These are phyloP conservation scores for Lochmaea crataegi DNA, from an alignment of 2,888 invertebrate species.

Conservation along the genomic window DNA sequence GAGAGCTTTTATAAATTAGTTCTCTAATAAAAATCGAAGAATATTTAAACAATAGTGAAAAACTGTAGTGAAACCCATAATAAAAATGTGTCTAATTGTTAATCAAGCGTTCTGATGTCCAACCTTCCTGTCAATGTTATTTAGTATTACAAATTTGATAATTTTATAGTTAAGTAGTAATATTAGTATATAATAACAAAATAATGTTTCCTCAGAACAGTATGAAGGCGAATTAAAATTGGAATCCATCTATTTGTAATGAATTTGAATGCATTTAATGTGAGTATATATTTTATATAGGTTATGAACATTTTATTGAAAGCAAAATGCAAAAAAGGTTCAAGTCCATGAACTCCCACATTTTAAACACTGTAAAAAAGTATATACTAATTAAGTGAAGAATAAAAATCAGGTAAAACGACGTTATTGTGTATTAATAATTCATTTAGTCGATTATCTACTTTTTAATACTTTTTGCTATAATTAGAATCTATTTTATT, in stretches of 20 bases:
- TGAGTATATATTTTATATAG: slow-evolving; percentile 58
- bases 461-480: too few relatives aligned
- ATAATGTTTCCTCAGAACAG: slow-evolving; percentile 42
- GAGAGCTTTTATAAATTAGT: slow-evolving; percentile 45
- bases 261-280: slow-evolving; percentile 61
- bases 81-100: slow-evolving; percentile 47
- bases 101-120: slow-evolving; percentile 53
- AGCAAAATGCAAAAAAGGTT: slow-evolving; percentile 15
- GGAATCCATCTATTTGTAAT: slow-evolving; percentile 52
- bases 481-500: too few relatives aligned
- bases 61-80: slow-evolving; percentile 35
- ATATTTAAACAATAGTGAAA: slow-evolving; percentile 35
- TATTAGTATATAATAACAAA: slow-evolving; percentile 47
- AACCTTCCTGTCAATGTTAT: slow-evolving; percentile 51
- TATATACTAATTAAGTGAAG: not conserved
- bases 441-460: not conserved
- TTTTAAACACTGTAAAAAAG: slow-evolving; percentile 1
- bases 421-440: not conserved
- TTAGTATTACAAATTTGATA: slow-evolving; percentile 40
- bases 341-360: slow-evolving; percentile 22
- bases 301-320: slow-evolving; percentile 54
- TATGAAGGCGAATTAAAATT: slow-evolving; percentile 46
- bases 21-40: slow-evolving; percentile 30
- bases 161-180: slow-evolving; percentile 42
- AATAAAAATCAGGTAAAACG: not conserved